phyloP scores from a whole-genome alignment of 2,113 vertebrate species.

The Pedionomus torquatus region DNA sequence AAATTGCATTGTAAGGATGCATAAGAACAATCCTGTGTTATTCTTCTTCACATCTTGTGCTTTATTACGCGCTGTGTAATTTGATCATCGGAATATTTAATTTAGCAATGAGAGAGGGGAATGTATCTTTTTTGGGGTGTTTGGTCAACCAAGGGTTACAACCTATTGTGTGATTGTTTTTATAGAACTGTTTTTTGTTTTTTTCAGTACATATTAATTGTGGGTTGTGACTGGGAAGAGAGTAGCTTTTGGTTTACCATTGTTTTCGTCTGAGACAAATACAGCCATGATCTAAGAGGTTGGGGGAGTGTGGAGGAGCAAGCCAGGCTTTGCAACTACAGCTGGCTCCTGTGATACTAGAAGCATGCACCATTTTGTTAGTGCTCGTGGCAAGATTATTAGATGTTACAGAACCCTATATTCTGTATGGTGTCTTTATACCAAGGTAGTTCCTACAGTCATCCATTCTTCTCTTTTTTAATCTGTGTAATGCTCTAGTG shows the following conservation, averaged over 20 bases:
- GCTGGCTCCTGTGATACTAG: not conserved
- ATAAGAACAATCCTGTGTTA: not conserved
- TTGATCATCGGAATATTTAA: not conserved
- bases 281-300: not conserved
- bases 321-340: not conserved
- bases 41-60: not conserved
- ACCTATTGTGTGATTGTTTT: not conserved
- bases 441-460: not conserved
- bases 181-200: not conserved
- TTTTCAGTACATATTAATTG: not conserved
- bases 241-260: not conserved
- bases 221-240: not conserved
- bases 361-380: not conserved
- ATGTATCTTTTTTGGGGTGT: not conserved
- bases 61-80: not conserved
- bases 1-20: not conserved
- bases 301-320: accelerated
- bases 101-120: not conserved
- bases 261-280: not conserved
- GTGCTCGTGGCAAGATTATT: not conserved
- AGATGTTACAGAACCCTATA: not conserved
- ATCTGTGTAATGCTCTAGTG: not conserved
- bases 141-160: not conserved
- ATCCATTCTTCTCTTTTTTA: not conserved
- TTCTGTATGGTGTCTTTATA: no score